Base-by-base conservation (phyloP, 2,113 vertebrate species). In the Leptobrachium ailaonicum region DNA sequence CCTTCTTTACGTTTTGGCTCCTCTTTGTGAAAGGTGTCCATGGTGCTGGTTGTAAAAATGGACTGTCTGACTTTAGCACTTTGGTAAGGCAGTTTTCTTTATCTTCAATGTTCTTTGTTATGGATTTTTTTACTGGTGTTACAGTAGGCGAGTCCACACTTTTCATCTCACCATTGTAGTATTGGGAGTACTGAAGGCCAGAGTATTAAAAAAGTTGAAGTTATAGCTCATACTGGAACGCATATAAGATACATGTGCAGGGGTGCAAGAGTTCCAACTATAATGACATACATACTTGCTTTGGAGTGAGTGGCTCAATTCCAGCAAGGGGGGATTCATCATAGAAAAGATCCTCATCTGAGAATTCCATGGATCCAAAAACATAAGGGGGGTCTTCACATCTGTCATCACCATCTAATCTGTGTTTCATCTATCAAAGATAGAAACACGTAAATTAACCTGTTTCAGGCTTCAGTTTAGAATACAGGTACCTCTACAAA, bases 41-140 rank as follows among this genome's bases (percentile, higher is more conserved):
- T 9, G 93, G 92, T 73, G 90, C 86, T 73, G 95, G 94, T 84
- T 94, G 82, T 0, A 71, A 85, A 86, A 96, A 95, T 1, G 85
- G 66, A 0, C 90, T 86, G 11, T 88, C 86, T 7, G 87, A 88
- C 81, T 87, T 90, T 45, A 82, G 41, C 62, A 82, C 63, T n/a
- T 72, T 84, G 67, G 71, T 82, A 82, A 66, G 85, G 4, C 84
- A 66, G 76, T 98, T 96, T 80, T 97, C 95, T 90, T 97, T 95
- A 90, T 96, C 93, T 85, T 93, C 88, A 44, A 32, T 77, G 74
- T 87, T 86, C 80, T 86, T 87, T 66, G 89, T 85, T 79, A 84
- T 79, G 80, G 85, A 85, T 83, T 88, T 89, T 47, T 84, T 84
- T 69, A 82, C 66, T 66, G 91, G 88, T 84, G 85, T 86, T 82